Evolutionary conservation across 2,888 invertebrate species (phyloP).

Genomic region (Prosapia bicincta): DNA sequence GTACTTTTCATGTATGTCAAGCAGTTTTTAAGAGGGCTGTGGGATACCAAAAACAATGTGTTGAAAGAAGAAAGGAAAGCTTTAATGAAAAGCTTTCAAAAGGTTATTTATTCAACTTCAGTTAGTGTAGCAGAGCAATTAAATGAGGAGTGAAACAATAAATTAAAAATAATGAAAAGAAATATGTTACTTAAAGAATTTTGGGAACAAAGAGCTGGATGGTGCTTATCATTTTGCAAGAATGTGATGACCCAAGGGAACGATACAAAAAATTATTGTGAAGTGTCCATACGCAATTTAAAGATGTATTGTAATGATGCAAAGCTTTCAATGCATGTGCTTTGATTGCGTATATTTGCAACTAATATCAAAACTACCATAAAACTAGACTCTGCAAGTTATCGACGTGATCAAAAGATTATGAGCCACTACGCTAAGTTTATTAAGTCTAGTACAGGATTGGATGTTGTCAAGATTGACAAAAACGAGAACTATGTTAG

Average conservation of each 20-base stretch:
- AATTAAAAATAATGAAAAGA: too few relatives aligned
- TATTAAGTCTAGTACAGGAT: constrained; percentile 3
- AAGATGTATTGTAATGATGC: constrained; percentile 10
- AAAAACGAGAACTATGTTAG: constrained; percentile 4
- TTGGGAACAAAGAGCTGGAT: constrained; percentile 5
- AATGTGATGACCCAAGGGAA: constrained; percentile 13
- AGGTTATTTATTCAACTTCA: constrained; percentile 5
- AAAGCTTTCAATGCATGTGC: constrained; percentile 12
- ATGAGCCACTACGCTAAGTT: constrained; percentile 14
- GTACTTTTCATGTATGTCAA: constrained; percentile 10
- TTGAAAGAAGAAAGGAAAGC: constrained; percentile 11
- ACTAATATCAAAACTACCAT: too few relatives aligned
- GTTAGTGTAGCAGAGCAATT: constrained; percentile 2
- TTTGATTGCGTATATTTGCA: constrained; percentile 17
- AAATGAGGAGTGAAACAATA: constrained; percentile 7
- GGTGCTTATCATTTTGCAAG: constrained; percentile 13
- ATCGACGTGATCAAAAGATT: constrained; percentile 6
- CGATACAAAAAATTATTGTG: constrained; percentile 12
- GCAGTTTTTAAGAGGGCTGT: constrained; percentile 9
- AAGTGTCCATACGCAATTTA: constrained; percentile 11
- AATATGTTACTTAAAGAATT: too few relatives aligned
- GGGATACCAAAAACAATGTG: constrained; percentile 8
- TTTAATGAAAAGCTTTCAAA: constrained; percentile 7
- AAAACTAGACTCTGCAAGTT: constrained; percentile 7
- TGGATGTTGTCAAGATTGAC: constrained; percentile 11